Base-by-base conservation (phyloP, 1,140 invertebrate genomes). In the Drosophila orena region DNA sequence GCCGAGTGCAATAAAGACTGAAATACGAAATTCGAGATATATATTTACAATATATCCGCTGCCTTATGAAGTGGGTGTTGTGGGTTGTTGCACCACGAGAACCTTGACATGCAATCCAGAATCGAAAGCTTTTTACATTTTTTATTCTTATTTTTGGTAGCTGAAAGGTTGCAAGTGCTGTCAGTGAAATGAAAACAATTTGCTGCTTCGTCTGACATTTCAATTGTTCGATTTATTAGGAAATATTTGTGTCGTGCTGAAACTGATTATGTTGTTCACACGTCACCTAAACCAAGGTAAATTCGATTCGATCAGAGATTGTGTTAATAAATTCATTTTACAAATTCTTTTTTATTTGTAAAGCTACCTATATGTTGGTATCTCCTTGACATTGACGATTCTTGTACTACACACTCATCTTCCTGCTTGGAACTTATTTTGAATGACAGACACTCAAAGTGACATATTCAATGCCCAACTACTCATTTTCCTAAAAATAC, bases 61-160 rank as follows among this genome's bases (percentile, higher is more conserved):
- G 22, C 20, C 37, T 34, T 37, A 27, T 81, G 65, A 74, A 68
- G 57, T 73, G 69, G 7, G 44, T 52, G 27, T 20, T 20, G 2
- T 14, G 24, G n/a, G 30, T 35, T 11, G 44, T 14, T 43, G 56
- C 14, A 58, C 56, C 72, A 65, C 52, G 47, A 64, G 57, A 77
- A 62, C 81, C 81, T 86, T 85, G 81, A 85, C 83, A 85, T 75
- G 83, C 74, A 58, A 61, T 75, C 24, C 40, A 56, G 38, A 59
- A 38, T 55, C 15, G 27, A 35, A 1, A 7, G 8, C 12, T 15
- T 46, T 43, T 30, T 44, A 17, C 17, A 17, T 27, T 24, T 15
- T n/a, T 40, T 43, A 20, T 42, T 20, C 20, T 22, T 44, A n/a
- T n/a, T 2, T 56, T 59, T 44, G 22, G 43, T 22, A 15, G 44